Evolutionary conservation across 2,888 invertebrate genomes (phyloP).

Genomic region (Drosophila imparisetae): DNA sequence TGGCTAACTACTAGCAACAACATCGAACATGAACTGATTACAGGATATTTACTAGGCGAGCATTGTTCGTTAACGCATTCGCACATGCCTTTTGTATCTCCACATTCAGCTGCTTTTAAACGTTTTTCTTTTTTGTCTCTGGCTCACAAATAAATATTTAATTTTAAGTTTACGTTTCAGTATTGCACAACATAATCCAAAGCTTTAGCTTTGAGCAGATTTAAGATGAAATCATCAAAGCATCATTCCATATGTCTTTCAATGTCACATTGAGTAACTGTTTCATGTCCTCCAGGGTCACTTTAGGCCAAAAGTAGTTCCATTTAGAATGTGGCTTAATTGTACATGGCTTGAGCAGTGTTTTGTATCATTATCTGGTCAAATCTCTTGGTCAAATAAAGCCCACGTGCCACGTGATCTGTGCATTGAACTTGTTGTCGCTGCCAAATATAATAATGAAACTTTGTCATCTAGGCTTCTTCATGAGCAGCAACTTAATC

Average conservation of each 20-base stretch:
- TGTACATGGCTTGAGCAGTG: neutral
- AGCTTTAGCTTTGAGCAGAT: neutral
- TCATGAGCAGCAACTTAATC: conserved; percentile 13
- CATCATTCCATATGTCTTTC: neutral
- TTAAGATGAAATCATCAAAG: neutral
- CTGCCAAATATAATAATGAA: neutral
- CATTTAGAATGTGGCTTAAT: neutral
- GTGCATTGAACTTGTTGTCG: conserved; percentile 10
- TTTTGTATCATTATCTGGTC: neutral
- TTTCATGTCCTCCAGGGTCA: conserved; percentile 14
- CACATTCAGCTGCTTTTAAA: neutral
- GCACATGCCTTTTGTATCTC: neutral
- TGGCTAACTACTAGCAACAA: neutral
- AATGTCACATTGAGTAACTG: neutral
- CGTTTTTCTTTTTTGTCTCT: neutral
- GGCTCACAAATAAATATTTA: neutral
- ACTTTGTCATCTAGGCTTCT: conserved; percentile 7
- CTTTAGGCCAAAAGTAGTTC: neutral
- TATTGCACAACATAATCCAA: neutral
- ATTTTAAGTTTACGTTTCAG: neutral
- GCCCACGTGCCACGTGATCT: conserved; percentile 30
- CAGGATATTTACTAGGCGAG: conserved; percentile 6
- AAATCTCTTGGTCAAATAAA: conserved; percentile 15
- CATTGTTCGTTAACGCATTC: neutral
- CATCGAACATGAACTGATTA: neutral